phyloP scores from a whole-genome alignment of 1,140 invertebrate genomes.

The Drosophila seguyi region DNA sequence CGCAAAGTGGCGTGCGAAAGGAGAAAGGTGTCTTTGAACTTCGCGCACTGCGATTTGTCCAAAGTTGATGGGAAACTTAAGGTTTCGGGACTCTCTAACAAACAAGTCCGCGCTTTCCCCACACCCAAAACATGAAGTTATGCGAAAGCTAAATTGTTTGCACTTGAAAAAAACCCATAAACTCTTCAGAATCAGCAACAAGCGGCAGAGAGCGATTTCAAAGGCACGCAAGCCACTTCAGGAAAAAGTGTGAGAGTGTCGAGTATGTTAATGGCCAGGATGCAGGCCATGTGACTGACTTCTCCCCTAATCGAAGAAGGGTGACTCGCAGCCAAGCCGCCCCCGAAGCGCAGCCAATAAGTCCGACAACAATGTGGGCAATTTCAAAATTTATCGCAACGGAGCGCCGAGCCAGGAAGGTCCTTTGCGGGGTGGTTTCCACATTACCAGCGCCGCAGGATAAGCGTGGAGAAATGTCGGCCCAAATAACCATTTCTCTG shows the following conservation, averaged over 20 bases:
- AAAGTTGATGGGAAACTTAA: constrained; percentile 13
- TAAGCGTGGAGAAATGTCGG: constrained; percentile 58
- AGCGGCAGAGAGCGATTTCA: constrained; percentile 39
- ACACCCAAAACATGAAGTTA: background rate
- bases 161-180: constrained; percentile 49
- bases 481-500: constrained; percentile 76
- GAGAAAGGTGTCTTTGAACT: constrained; percentile 5
- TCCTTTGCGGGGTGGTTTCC: constrained; percentile 61
- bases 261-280: constrained; percentile 72
- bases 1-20: constrained; percentile 34
- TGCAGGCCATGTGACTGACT: constrained; percentile 70
- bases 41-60: background rate
- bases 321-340: constrained; percentile 31
- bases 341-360: constrained; percentile 66
- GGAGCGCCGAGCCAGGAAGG: background rate
- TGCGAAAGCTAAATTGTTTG: constrained; percentile 55
- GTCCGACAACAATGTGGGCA: constrained; percentile 64
- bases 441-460: constrained; percentile 27
- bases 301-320: constrained; percentile 25
- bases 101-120: background rate
- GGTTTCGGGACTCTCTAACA: background rate
- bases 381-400: constrained; percentile 62
- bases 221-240: constrained; percentile 61
- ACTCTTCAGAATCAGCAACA: constrained; percentile 45
- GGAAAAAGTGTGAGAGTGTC: constrained; percentile 57